Conservation (phyloP, 2,797 vertebrate species). For the Pampus argenteus region DNA sequence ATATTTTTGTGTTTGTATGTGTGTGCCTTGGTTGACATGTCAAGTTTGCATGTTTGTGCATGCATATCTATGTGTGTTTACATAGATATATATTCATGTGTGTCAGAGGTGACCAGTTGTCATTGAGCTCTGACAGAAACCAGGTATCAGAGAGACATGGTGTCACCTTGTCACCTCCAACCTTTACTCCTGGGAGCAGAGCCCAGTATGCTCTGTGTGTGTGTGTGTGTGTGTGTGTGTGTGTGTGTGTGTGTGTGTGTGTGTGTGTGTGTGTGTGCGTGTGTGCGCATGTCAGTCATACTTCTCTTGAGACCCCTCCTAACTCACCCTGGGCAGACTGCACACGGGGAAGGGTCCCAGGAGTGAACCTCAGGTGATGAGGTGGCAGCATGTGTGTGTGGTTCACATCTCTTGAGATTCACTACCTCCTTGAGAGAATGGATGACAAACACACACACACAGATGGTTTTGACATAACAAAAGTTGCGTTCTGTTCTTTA, state of each 20-base stretch:
- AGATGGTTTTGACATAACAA: constrained; percentile 39
- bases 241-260: constrained; percentile 20
- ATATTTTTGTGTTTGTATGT: constrained; percentile 12
- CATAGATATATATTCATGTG: background rate
- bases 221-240: constrained; percentile 22
- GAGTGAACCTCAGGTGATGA: constrained; percentile 72
- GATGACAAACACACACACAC: constrained; percentile 40
- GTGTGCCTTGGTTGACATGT: constrained; percentile 25
- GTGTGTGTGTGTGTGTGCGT: constrained; percentile 14
- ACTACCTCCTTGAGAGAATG: constrained; percentile 34
- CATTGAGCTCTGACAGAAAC: constrained; percentile 69
- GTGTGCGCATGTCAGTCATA: constrained; percentile 40
- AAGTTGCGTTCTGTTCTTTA: constrained; percentile 58
- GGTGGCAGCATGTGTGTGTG: constrained; percentile 57
- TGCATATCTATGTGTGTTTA: constrained; percentile 19
- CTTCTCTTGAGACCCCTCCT: constrained; percentile 54
- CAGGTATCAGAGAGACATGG: constrained; percentile 71
- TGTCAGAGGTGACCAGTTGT: constrained; percentile 74
- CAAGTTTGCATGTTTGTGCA: constrained; percentile 15
- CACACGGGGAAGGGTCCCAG: constrained; percentile 58
- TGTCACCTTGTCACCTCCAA: constrained; percentile 75
- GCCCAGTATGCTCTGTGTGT: too few species aligned
- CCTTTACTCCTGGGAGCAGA: constrained; percentile 55
- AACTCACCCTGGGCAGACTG: constrained; percentile 56
- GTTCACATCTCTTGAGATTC: constrained; percentile 64